phyloP scores from a whole-genome alignment of 2,797 vertebrate genomes.

The Graptemys geographica region DNA sequence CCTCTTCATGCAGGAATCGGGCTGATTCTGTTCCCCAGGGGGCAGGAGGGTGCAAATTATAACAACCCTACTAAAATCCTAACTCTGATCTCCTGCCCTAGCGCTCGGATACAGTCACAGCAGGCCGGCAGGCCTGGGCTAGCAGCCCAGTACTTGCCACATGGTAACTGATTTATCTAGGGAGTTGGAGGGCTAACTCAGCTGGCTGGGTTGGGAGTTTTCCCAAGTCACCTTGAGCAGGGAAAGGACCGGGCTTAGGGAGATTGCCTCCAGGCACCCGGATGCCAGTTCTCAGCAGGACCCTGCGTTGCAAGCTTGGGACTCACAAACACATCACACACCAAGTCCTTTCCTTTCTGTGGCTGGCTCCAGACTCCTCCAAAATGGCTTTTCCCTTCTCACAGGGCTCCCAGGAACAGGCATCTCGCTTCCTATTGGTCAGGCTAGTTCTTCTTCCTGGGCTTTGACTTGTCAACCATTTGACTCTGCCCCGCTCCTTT shows the following conservation, averaged over 20 bases:
- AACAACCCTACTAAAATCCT: neutral
- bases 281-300: neutral
- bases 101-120: neutral
- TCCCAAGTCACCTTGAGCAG: neutral
- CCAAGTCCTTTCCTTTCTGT: neutral
- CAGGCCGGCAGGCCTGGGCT: neutral
- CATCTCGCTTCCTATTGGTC: neutral
- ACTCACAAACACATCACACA: neutral
- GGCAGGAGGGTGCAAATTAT: neutral
- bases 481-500: neutral
- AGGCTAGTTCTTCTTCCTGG: neutral
- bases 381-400: neutral
- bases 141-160: neutral
- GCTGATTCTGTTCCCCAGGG: neutral
- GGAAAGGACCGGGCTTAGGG: neutral
- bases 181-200: neutral
- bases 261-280: neutral
- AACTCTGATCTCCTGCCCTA: neutral
- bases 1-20: neutral
- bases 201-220: neutral
- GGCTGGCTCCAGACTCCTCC: neutral
- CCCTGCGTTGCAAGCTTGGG: neutral
- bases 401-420: neutral
- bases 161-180: neutral
- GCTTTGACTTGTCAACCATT: neutral